Percentiles rank a stretch among this genome's conserved stretches.
These are phyloP conservation scores for Phylloscopus trochilus DNA, from an alignment of 2,113 vertebrate species.

Conservation along the genomic window DNA sequence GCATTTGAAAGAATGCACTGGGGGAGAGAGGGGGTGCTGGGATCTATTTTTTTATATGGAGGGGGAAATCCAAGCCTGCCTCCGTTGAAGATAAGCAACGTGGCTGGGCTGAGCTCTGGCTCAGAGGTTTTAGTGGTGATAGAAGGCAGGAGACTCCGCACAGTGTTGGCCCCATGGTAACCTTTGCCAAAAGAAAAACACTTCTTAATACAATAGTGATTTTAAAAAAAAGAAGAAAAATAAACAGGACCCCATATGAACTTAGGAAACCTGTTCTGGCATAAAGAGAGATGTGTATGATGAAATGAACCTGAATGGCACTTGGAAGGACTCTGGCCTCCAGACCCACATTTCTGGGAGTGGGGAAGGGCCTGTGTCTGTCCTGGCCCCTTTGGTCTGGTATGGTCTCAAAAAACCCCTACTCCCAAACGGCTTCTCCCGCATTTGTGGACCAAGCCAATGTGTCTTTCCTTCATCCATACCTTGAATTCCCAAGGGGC, in stretches of 20 bases:
- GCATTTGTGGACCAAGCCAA: not conserved
- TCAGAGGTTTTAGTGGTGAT: not conserved
- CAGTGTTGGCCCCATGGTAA: not conserved
- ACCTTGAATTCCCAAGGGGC: not conserved
- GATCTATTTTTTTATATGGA: not conserved
- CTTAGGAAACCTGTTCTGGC: conserved; percentile 2
- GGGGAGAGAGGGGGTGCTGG: not conserved
- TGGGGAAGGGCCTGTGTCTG: not conserved
- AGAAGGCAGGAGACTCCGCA: conserved; percentile 11
- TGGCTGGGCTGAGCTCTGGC: not conserved
- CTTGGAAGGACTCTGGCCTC: not conserved
- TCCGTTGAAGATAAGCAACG: not conserved
- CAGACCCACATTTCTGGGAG: fast-evolving
- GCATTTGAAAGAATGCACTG: conserved; percentile 40
- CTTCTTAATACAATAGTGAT: conserved; percentile 46
- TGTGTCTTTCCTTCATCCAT: fast-evolving
- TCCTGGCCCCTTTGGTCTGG: not conserved
- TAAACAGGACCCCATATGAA: conserved; percentile 46
- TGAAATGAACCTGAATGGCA: not conserved
- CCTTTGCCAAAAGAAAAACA: conserved; percentile 54
- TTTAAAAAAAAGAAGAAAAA: not conserved
- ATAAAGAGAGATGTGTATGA: not conserved
- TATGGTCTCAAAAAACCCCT: fast-evolving
- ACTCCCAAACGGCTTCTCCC: not conserved
- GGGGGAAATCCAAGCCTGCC: conserved; percentile 17